These are phyloP conservation scores for Catajapyx aquilonaris DNA, from an alignment of 1,140 invertebrate genomes.

Conservation along the genomic window DNA sequence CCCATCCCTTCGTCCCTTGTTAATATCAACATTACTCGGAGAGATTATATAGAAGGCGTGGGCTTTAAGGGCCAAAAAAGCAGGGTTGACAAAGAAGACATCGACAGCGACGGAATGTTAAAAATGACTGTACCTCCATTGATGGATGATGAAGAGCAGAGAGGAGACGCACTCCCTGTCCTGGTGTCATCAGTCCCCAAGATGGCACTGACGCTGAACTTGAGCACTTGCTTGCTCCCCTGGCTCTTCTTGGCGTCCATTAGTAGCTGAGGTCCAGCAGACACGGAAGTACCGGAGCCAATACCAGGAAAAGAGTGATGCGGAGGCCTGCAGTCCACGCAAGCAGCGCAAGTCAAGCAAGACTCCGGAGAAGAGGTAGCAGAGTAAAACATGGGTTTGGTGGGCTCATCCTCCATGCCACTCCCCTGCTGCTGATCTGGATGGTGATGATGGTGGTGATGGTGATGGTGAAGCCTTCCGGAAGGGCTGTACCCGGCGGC, in stretches of 20 bases:
- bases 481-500: no score
- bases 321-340: slow-evolving; percentile 1
- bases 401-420: slow-evolving; percentile 11
- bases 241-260: slow-evolving; percentile 10
- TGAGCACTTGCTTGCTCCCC: slow-evolving; percentile 46
- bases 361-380: slow-evolving; percentile 7
- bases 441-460: slow-evolving; percentile 22
- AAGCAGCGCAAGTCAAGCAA: slow-evolving; percentile 7
- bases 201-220: slow-evolving; percentile 82
- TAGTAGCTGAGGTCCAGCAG: slow-evolving; percentile 14
- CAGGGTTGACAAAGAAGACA: no score
- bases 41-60: no score
- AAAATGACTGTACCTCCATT: no score
- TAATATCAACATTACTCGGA: no score
- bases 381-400: slow-evolving; percentile 7
- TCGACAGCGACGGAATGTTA: no score
- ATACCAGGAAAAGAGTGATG: slow-evolving; percentile 13
- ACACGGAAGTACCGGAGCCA: slow-evolving; percentile 17
- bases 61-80: no score
- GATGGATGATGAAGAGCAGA: no score
- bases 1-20: no score
- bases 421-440: slow-evolving; percentile 19
- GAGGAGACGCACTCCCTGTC: no score
- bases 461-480: slow-evolving; percentile 19
- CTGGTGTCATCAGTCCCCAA: slow-evolving; percentile 37